Conservation (phyloP, 2,113 vertebrate species). For the Campylomormyrus tamandua region DNA sequence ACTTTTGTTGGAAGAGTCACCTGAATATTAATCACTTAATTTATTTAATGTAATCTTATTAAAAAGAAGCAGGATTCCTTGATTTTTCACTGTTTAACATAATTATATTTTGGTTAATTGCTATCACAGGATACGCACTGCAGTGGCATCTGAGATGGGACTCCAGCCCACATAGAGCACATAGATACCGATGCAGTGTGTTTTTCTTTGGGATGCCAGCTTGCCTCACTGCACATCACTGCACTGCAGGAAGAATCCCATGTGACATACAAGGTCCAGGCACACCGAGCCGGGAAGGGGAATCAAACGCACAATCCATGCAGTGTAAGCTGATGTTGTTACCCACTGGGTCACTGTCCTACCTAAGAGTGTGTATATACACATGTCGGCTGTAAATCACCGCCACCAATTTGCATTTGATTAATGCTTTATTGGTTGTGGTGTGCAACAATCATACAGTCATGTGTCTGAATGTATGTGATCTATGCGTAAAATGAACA, state of each 20-base stretch:
- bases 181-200: background rate
- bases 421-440: background rate
- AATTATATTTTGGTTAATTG: background rate
- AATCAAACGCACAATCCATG: background rate
- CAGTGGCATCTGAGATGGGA: background rate
- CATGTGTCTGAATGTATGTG: background rate
- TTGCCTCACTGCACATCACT: background rate
- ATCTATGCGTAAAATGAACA: background rate
- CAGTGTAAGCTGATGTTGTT: background rate
- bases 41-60: background rate
- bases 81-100: background rate
- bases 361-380: background rate
- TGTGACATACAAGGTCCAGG: background rate
- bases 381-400: background rate
- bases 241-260: background rate
- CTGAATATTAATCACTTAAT: background rate
- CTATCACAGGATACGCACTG: background rate
- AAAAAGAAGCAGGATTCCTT: background rate
- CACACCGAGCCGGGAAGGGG: background rate
- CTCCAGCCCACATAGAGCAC: background rate
- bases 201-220: background rate
- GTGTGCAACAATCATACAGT: background rate
- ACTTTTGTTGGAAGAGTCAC: background rate
- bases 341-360: background rate
- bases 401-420: background rate